Evolutionary conservation across 2,113 vertebrate species (phyloP).

Genomic region (Pseudois nayaur): DNA sequence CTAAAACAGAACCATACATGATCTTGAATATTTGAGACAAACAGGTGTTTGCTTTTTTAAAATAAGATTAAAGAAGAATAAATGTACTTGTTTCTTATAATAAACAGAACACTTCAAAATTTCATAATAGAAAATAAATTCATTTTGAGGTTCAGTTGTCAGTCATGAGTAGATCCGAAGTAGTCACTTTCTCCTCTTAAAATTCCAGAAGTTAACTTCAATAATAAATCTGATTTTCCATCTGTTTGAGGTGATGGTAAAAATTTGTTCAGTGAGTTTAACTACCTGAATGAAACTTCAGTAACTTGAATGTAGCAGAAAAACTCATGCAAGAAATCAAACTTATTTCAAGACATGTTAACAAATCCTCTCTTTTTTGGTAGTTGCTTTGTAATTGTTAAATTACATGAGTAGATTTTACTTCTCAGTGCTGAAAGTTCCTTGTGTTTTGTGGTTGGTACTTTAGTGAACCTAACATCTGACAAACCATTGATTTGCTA

Average conservation of each 20-base stretch:
- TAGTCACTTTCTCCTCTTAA: slow-evolving; percentile 33
- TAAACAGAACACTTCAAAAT: neutral
- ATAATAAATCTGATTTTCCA: slow-evolving; percentile 16
- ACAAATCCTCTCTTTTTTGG: slow-evolving; percentile 38
- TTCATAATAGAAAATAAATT: slow-evolving; percentile 12
- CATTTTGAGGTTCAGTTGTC: neutral
- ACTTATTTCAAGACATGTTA: slow-evolving; percentile 57
- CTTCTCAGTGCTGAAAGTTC: neutral
- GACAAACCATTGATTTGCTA: slow-evolving; percentile 13
- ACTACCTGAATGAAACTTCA: slow-evolving; percentile 32
- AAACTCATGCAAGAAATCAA: slow-evolving; percentile 59
- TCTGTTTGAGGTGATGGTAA: neutral
- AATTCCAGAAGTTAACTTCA: slow-evolving; percentile 38
- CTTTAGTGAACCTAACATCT: neutral
- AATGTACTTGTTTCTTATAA: neutral
- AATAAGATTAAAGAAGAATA: neutral
- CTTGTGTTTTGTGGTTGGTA: neutral
- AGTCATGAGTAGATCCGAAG: neutral
- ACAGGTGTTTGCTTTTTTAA: neutral
- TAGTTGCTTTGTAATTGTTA: slow-evolving; percentile 9
- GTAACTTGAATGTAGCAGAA: slow-evolving; percentile 15
- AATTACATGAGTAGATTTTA: slow-evolving; percentile 28
- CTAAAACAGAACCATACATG: neutral
- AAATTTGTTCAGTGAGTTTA: slow-evolving; percentile 10
- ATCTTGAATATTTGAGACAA: neutral